Conservation (phyloP, 2,113 vertebrate genomes). For the Stegastes partitus region DNA sequence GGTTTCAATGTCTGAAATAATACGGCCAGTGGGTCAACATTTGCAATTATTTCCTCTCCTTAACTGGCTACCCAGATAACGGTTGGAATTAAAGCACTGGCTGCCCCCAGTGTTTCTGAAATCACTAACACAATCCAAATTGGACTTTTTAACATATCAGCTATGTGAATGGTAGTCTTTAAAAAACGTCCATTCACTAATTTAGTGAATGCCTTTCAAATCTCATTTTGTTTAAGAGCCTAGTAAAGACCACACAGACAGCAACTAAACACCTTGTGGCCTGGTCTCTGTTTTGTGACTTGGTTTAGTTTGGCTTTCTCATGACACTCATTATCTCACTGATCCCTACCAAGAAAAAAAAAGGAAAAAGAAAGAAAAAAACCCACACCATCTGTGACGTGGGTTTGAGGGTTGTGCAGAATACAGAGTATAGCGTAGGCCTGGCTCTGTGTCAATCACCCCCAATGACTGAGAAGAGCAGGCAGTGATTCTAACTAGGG, state of each 20-base stretch:
- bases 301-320: slow-evolving; percentile 1
- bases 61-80: background rate
- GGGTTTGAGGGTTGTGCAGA: background rate
- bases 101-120: background rate
- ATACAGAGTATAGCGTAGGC: slow-evolving; percentile 19
- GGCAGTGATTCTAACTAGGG: slow-evolving; percentile 45
- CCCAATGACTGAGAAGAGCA: slow-evolving; percentile 14
- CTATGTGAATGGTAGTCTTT: background rate
- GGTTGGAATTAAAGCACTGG: background rate
- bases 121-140: background rate
- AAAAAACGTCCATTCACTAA: background rate
- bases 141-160: background rate
- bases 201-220: background rate
- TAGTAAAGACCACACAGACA: slow-evolving; percentile 4
- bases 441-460: slow-evolving; percentile 40
- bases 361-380: background rate
- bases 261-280: background rate
- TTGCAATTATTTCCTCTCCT: background rate
- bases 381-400: background rate
- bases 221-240: background rate
- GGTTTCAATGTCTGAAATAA: background rate
- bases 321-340: slow-evolving; percentile 1
- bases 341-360: background rate
- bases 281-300: background rate
- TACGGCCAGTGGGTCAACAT: too few relatives aligned